A percentile compares a stretch with the other conserved stretches of the same genome.
Conservation (phyloP, 2,888 invertebrate species). For the Drosophila fulvimacula region DNA sequence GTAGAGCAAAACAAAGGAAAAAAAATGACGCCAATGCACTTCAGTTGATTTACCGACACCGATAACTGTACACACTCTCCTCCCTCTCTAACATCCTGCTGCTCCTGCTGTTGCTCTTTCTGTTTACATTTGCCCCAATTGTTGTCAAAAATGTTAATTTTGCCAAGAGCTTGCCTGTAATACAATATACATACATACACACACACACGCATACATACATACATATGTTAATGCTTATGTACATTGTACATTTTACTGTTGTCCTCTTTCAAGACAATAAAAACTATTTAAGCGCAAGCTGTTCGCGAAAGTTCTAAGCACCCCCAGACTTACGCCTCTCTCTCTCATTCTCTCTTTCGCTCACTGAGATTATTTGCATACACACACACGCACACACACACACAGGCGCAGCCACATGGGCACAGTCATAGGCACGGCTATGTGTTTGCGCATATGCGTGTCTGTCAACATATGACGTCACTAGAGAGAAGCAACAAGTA, state of each 20-base stretch:
- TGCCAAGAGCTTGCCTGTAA: neutral
- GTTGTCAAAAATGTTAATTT: conserved; percentile 2
- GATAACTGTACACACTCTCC: conserved; percentile 2
- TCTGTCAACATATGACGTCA: conserved; percentile 34
- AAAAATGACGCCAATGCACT: neutral
- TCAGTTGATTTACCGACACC: conserved; percentile 1
- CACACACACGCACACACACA: neutral
- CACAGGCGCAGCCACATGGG: neutral
- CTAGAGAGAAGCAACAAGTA: conserved; percentile 45
- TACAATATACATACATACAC: neutral
- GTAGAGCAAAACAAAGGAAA: neutral
- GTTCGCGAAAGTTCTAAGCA: conserved; percentile 15
- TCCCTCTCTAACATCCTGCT: neutral
- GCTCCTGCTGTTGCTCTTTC: neutral
- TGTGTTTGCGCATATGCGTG: conserved; percentile 12
- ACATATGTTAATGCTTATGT: conserved; percentile 1
- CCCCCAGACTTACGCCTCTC: conserved; percentile 22
- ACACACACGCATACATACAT: neutral
- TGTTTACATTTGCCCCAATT: neutral
- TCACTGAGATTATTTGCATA: conserved; percentile 19
- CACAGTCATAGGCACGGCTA: neutral
- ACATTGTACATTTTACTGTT: neutral
- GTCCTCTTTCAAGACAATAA: conserved; percentile 3
- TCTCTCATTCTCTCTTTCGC: neutral
- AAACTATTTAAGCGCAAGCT: conserved; percentile 3